Evolutionary conservation across 2,888 invertebrate genomes (phyloP), one percentile per base, ranked within the genome.

Genomic region (Napeogenes sylphis): DNA sequence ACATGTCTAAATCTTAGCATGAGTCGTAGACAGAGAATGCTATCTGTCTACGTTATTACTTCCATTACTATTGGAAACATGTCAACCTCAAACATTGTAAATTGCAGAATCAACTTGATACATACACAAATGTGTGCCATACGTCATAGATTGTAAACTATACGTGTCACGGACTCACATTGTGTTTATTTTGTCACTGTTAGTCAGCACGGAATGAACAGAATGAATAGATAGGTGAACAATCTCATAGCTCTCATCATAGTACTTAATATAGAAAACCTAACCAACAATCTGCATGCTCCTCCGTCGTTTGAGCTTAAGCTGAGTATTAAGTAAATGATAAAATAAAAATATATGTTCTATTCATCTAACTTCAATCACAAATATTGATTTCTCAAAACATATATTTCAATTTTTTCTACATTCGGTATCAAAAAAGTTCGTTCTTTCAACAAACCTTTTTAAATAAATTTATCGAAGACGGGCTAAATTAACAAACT

Each of bases 401-500:
- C 42, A 8, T 42, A 10, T 10, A 42, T 42, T 42, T 42, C 10
- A 33, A 38, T n/a, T 51, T 51, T 51, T n/a, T 56, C 6, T 4
- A 76, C n/a, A 55, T n/a, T 33, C 4, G 14, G 13, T 54, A 21
- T 45, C 55, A 46, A 60, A 56, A 63, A 79, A 75, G 70, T 75
- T 76, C 63, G 65, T 63, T 68, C 70, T 69, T 21, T 21, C 21
- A 21, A 21, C 0, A 21, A 21, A 78, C 75, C 74, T 79, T 77
- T 75, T 62, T 72, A 80, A 79, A 78, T 78, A 76, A 75, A 74
- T 68, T 74, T 21, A 70, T 69, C 70, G 68, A 67, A 71, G 70
- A 72, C 51, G 51, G 51, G 51, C 74, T 71, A 68, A 81, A 78
- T 82, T 81, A 83, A 82, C 77, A 78, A 82, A 78, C 81, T 81